These are phyloP conservation scores for Megalonaias nervosa DNA, from an alignment of 1,140 invertebrate genomes.

Conservation along the genomic window DNA sequence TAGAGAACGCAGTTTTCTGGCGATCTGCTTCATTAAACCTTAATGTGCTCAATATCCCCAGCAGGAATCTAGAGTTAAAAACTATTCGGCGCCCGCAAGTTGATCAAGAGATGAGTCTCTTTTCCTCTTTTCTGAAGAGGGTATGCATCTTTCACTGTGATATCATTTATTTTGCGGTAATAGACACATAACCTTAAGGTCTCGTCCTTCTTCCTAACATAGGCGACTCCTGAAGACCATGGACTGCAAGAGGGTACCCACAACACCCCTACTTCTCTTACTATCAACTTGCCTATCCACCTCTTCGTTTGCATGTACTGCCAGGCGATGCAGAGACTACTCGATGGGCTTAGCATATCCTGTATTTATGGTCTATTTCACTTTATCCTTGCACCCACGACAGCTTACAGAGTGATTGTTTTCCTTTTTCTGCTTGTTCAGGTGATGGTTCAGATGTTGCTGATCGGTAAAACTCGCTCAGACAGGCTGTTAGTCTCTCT, in stretches of 20 bases:
- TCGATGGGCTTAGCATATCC: slow-evolving; percentile 1
- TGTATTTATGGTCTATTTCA: slow-evolving; percentile 3
- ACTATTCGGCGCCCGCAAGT: not conserved
- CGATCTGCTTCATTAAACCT: slow-evolving; percentile 1
- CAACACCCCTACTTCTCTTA: slow-evolving; percentile 28
- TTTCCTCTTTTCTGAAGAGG: slow-evolving; percentile 30
- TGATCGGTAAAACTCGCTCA: not conserved
- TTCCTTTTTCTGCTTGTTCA: too few species aligned
- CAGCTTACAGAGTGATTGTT: too few species aligned
- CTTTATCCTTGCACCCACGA: not conserved
- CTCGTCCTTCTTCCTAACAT: slow-evolving; percentile 71
- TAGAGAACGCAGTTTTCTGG: slow-evolving; percentile 31
- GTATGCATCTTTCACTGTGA: slow-evolving; percentile 40
- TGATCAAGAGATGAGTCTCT: slow-evolving; percentile 31
- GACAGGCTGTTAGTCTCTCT: not conserved
- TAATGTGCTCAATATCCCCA: slow-evolving; percentile 44
- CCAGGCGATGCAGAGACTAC: slow-evolving; percentile 1
- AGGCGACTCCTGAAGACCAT: slow-evolving; percentile 74
- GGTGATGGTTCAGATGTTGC: too few species aligned
- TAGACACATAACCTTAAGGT: slow-evolving; percentile 72
- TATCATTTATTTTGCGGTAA: slow-evolving; percentile 63
- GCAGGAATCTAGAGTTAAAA: slow-evolving; percentile 30
- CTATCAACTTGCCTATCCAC: slow-evolving; percentile 43
- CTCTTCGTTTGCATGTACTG: not conserved
- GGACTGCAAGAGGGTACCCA: slow-evolving; percentile 50